A percentile compares a stretch with the other conserved stretches of the same genome.
These are phyloP conservation scores for Notospermus geniculatus DNA, from an alignment of 1,140 invertebrate species.

Conservation along the genomic window DNA sequence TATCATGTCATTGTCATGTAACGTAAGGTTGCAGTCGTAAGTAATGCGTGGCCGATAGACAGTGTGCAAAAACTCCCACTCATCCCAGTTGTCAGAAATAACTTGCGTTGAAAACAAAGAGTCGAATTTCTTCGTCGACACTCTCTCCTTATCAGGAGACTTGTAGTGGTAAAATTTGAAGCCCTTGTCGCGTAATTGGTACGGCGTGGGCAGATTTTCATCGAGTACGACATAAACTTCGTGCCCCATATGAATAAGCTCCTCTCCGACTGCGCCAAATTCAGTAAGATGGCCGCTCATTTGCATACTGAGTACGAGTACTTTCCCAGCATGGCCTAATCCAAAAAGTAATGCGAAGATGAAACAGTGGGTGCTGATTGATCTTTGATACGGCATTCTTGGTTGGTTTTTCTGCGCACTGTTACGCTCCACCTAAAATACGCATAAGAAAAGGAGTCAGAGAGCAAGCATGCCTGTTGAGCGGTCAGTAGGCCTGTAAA, in stretches of 20 bases:
- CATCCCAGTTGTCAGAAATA: neutral
- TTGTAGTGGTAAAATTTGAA: neutral
- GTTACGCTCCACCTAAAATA: too few relatives aligned
- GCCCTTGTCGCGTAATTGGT: slow-evolving; percentile 5
- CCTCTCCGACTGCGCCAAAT: neutral
- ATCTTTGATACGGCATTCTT: too few relatives aligned
- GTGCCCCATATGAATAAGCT: slow-evolving; percentile 1
- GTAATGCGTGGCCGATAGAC: neutral
- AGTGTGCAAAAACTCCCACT: neutral
- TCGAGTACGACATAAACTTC: neutral
- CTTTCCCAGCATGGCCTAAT: neutral
- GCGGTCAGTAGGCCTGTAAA: too few relatives aligned
- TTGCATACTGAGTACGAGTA: neutral
- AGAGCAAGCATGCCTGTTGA: too few relatives aligned
- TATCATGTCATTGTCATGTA: neutral
- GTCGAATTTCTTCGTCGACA: neutral
- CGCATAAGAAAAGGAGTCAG: too few relatives aligned
- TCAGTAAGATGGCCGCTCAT: slow-evolving; percentile 5
- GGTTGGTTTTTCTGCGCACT: too few relatives aligned
- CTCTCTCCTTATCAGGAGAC: neutral
- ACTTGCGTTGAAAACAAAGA: neutral
- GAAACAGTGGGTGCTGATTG: too few relatives aligned
- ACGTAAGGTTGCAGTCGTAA: neutral
- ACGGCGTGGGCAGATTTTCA: neutral
- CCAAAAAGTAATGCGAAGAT: neutral